Evolutionary conservation across 2,113 vertebrate genomes (phyloP).

Genomic region (Isurus oxyrinchus): DNA sequence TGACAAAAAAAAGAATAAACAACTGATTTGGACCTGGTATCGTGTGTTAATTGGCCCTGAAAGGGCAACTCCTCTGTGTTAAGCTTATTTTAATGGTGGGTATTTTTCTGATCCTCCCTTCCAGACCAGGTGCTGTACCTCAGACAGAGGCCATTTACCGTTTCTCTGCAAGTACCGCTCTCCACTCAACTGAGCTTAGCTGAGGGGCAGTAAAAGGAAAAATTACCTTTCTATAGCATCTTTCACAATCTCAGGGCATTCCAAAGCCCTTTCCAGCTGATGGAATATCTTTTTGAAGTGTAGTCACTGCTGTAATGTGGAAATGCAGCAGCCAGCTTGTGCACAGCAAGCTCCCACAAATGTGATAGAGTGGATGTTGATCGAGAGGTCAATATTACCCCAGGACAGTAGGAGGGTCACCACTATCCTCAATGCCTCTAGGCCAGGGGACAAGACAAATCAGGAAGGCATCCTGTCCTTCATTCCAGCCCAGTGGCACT

Average conservation of each 20-base stretch:
- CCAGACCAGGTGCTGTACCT: not conserved
- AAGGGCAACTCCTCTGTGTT: too few species aligned
- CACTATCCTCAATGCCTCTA: not conserved
- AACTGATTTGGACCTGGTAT: not conserved
- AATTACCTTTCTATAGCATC: not conserved
- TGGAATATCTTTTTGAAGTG: not conserved
- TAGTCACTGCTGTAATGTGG: not conserved
- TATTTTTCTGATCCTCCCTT: not conserved
- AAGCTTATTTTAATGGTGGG: not conserved
- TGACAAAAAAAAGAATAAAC: not conserved
- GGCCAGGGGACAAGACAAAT: not conserved
- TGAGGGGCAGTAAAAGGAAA: not conserved
- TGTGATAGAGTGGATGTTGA: not conserved
- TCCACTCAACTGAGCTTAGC: not conserved
- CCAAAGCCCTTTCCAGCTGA: not conserved
- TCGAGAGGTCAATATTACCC: not conserved
- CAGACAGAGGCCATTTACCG: not conserved
- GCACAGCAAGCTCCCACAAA: not conserved
- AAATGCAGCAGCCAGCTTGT: not conserved
- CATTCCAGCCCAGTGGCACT: not conserved
- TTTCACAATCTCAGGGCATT: not conserved
- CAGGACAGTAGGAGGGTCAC: not conserved
- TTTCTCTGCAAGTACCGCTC: not conserved
- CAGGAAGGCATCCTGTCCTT: not conserved
- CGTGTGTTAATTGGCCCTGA: not conserved